Conservation (phyloP, 1,140 invertebrate species). For the Drosophila bocki region DNA sequence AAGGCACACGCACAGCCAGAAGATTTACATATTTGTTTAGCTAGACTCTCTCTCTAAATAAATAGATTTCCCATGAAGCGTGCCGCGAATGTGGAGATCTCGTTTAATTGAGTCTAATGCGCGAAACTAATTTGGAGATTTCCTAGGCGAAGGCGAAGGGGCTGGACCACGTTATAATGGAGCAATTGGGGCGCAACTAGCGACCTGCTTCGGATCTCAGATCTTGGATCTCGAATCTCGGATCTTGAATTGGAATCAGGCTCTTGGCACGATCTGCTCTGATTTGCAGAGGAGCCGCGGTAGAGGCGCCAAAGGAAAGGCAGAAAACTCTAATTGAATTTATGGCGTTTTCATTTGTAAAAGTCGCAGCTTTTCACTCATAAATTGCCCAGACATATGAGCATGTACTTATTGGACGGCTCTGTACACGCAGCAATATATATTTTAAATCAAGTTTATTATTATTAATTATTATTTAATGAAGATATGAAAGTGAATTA, state of each 20-base stretch:
- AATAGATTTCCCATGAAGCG: slow-evolving; percentile 51
- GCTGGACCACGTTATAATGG: slow-evolving; percentile 17
- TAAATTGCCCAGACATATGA: slow-evolving; percentile 71
- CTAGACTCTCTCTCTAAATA: slow-evolving; percentile 49
- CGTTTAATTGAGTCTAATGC: slow-evolving; percentile 74
- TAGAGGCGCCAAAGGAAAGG: slow-evolving; percentile 23
- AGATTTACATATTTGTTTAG: slow-evolving; percentile 65
- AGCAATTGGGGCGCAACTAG: slow-evolving; percentile 66
- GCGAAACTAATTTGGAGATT: slow-evolving; percentile 75
- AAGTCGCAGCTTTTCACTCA: slow-evolving; percentile 76
- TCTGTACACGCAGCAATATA: slow-evolving; percentile 1
- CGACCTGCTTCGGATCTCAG: slow-evolving; percentile 48
- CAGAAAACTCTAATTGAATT: slow-evolving; percentile 74
- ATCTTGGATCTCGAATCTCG: slow-evolving; percentile 14
- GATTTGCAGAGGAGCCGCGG: slow-evolving; percentile 58
- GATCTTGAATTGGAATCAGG: slow-evolving; percentile 24
- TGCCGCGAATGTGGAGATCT: slow-evolving; percentile 31
- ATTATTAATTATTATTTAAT: neutral
- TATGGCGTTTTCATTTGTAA: slow-evolving; percentile 74
- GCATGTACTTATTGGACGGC: slow-evolving; percentile 37
- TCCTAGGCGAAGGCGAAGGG: slow-evolving; percentile 37
- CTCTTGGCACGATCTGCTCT: slow-evolving; percentile 59
- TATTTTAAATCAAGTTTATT: neutral
- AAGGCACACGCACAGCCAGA: slow-evolving; percentile 38
- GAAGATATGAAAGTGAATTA: neutral